Base-by-base conservation (phyloP, 2,888 invertebrate genomes). In the Orthosia gothica region DNA sequence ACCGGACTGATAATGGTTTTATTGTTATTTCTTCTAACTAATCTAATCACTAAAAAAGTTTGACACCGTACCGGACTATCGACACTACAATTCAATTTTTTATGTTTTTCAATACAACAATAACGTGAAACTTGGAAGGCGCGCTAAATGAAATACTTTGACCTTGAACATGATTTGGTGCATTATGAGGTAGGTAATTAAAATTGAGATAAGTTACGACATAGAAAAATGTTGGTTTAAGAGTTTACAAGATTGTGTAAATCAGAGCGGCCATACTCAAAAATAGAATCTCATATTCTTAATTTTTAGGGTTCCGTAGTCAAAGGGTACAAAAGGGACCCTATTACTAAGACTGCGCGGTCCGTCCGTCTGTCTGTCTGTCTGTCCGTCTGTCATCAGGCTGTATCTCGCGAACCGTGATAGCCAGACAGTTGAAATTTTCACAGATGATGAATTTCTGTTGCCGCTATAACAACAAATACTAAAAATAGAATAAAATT, bases 21-120 rank as follows among this genome's bases (percentile, higher is more conserved):
- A 81, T 74, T 74, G 54, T 61, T 40, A 13, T 40, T 20, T 74
- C 20, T 81, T 75, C 20, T 5, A 20, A 13, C 20, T 20, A 12
- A 81, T 76, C 58, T 82, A 59, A 81, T 76, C 76, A 13, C 1
- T 26, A n/a, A 16, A 54, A 75, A 81, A 59, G 7, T 59, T 77
- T 20, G 54, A 32, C 54, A 77, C 11, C 20, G 5, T 65, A 77
- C 13, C 20, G 5, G 20, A 50, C 16, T 23, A 45, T 57, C 57
- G 62, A 62, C 75, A 62, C 5, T n/a, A n/a, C n/a, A 55, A n/a
- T 50, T n/a, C 26, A 7, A 55, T 50, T 74, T 18, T 55, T 62
- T 26, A 18, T 63, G 58, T 40, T 63, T 50, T 40, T n/a, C 20
- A 5, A 47, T 23, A 52, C 12, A 63, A 49, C 9, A 59, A 54